Conservation (phyloP, 92 coral and sea anemone genomes). For the Epizoanthus scotinus region DNA sequence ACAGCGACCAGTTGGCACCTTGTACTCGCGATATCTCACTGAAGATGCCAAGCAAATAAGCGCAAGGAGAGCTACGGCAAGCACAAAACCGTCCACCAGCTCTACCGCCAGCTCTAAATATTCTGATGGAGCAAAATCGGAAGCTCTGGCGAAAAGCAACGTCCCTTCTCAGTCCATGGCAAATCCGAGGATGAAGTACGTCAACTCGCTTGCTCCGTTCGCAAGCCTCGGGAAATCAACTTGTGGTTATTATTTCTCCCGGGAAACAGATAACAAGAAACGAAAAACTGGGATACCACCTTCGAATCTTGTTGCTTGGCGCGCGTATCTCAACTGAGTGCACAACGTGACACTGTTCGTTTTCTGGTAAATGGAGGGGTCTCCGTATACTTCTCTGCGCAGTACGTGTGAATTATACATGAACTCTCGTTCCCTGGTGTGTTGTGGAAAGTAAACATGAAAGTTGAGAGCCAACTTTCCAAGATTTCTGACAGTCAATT, state of each 20-base stretch:
- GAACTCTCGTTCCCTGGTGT: too few species aligned
- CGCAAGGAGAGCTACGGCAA: conserved; percentile 28
- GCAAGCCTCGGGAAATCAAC: conserved; percentile 91
- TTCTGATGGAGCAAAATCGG: conserved; percentile 2
- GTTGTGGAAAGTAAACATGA: too few species aligned
- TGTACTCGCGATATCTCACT: conserved; percentile 67
- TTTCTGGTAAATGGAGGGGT: too few species aligned
- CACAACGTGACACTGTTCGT: too few species aligned
- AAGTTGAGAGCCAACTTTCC: too few species aligned
- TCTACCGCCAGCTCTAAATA: conserved; percentile 1
- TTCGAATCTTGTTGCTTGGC: conserved; percentile 94
- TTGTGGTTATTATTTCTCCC: conserved; percentile 92
- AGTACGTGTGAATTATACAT: too few species aligned
- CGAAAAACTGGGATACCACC: conserved; percentile 96
- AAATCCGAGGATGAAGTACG: conserved; percentile 66
- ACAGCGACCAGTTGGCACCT: conserved; percentile 44
- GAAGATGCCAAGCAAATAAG: conserved; percentile 43
- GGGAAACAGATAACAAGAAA: conserved; percentile 86
- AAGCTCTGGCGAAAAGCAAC: conserved; percentile 19
- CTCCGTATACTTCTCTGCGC: too few species aligned
- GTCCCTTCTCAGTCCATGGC: conserved; percentile 51
- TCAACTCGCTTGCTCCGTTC: conserved; percentile 92
- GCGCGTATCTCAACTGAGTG: conserved; percentile 63
- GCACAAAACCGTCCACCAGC: conserved; percentile 27
- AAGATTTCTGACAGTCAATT: too few species aligned